Evolutionary conservation across 1,140 invertebrate species (phyloP).

Genomic region (Thalassaphorura encarpata): DNA sequence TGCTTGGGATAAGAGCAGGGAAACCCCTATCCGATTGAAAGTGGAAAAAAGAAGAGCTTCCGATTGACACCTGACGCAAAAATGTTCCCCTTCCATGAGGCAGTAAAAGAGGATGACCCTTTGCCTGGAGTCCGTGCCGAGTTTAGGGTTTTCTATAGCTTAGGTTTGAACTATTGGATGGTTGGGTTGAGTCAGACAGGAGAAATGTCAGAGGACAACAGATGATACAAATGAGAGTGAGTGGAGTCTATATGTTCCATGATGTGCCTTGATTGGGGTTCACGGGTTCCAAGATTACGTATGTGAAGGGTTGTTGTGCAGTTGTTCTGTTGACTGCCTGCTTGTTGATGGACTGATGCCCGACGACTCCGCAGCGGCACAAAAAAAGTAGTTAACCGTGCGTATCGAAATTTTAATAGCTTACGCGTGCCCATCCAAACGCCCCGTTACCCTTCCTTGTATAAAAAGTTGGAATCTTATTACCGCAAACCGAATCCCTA

Average conservation of each 20-base stretch:
- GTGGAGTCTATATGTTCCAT: not conserved
- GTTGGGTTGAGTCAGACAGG: too few species aligned
- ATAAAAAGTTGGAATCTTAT: too few species aligned
- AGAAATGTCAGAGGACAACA: too few species aligned
- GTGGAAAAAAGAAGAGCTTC: not conserved
- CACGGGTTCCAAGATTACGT: not conserved
- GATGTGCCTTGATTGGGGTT: not conserved
- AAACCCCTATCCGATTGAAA: not conserved
- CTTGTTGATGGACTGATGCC: not conserved
- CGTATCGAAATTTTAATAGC: constrained; percentile 27
- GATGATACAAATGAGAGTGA: not conserved
- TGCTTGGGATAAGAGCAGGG: too few species aligned
- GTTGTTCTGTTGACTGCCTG: constrained; percentile 3
- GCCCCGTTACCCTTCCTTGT: constrained; percentile 16
- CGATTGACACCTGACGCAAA: constrained; percentile 21
- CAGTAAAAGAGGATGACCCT: too few species aligned
- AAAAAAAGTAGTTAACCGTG: not conserved
- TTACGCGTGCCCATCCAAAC: constrained; percentile 16
- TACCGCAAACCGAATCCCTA: too few species aligned
- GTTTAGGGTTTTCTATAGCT: too few species aligned
- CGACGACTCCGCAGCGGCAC: not conserved
- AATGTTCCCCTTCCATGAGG: constrained; percentile 6
- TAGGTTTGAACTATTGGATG: too few species aligned
- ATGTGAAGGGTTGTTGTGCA: not conserved
- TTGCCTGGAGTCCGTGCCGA: too few species aligned